Base-by-base conservation (phyloP, 2,113 vertebrate species). In the Oryzias melastigma region DNA sequence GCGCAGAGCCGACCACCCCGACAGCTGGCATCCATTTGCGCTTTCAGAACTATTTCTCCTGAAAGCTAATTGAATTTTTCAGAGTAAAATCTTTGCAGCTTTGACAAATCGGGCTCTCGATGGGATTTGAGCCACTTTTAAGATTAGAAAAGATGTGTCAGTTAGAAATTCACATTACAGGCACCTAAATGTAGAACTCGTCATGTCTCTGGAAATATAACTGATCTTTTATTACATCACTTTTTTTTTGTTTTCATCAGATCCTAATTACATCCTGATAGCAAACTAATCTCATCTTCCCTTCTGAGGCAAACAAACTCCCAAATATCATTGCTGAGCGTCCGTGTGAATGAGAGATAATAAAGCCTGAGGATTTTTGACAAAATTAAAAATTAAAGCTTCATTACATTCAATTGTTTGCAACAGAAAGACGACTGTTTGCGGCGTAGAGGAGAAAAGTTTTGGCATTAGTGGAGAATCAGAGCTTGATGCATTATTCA, bases 181-280 rank as follows among this genome's bases (percentile, higher is more conserved):
- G 18, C 44, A 50, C 57, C 44, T 57, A 25, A 52, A 60, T 68
- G 51, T 63, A 71, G 22, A 53, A 71, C 47, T 62, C 58, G 27
- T 48, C 14, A 65, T 25, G 50, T 72, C 45, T 52, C 62, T 18
- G 45, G 24, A 51, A 65, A 20, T 47, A 54, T 57, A 71, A 82
- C 52, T 54, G 46, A 7, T 63, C 57, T 73, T 78, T 55, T 65
- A 65, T 72, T 58, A 58, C 53, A 72, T 16, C 58, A 24, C 51
- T 59, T 51, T 65, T 66, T 82, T 71, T 79, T 54, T 47, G 57
- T 73, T 80, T 73, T 67, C 59, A 47, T 25, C 58, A 51, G 72
- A 71, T 71, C 71, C 68, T 82, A 78, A 88, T 87, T 83, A 72
- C 43, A 61, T 72, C 71, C 62, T 75, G 59, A 63, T 68, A 72